Conservation (phyloP, 2,113 vertebrate genomes). For the Heptranchias perlo region DNA sequence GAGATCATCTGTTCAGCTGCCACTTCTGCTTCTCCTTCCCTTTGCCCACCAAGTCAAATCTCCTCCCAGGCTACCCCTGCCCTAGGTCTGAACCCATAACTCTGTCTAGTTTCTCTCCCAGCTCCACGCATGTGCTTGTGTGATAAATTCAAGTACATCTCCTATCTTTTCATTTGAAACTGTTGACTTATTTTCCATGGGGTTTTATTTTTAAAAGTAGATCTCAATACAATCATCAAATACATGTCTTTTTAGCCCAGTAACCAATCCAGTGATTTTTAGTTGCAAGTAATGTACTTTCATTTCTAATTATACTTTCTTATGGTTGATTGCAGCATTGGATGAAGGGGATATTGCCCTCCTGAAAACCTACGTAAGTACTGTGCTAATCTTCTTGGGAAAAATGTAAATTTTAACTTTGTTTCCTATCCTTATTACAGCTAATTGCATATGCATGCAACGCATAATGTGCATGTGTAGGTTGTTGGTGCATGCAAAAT, state of each 20-base stretch:
- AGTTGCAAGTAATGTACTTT: background rate
- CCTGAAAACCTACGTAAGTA: constrained; percentile 95
- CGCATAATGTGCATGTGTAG: background rate
- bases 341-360: constrained; percentile 97
- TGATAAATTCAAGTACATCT: background rate
- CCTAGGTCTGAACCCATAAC: too few relatives aligned
- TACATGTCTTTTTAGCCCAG: background rate
- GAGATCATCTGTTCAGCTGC: background rate
- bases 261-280: background rate
- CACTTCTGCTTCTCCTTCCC: background rate
- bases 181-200: background rate
- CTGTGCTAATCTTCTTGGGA: background rate
- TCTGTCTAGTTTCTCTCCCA: background rate
- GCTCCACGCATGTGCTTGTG: too few relatives aligned
- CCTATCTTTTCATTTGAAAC: background rate
- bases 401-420: background rate
- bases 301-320: constrained; percentile 33
- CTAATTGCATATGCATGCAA: too few relatives aligned
- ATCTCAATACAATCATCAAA: background rate
- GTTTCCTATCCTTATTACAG: too few relatives aligned
- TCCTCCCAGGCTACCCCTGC: too few relatives aligned
- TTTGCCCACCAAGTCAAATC: background rate
- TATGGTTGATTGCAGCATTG: constrained; percentile 64
- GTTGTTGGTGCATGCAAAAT: background rate
- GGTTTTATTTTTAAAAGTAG: background rate